These are phyloP conservation scores for Callipepla californica DNA, from an alignment of 2,113 vertebrate genomes.

Conservation along the genomic window DNA sequence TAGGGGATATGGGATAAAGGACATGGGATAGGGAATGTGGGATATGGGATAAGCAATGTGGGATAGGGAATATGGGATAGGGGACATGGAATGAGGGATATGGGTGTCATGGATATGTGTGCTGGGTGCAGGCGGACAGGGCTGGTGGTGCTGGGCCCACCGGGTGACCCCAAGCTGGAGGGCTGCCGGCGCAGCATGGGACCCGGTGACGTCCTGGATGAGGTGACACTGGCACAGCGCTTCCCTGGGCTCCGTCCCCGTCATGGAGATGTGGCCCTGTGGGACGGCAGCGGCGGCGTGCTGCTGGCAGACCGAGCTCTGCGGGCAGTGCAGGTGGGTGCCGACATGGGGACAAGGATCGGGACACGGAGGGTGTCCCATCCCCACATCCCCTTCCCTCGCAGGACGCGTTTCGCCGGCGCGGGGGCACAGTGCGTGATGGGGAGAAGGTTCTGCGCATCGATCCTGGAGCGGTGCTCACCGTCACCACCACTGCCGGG, in stretches of 20 bases:
- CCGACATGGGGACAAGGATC: neutral
- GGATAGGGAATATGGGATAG: too few species aligned
- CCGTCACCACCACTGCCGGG: constrained; percentile 77
- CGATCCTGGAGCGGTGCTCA: constrained; percentile 80
- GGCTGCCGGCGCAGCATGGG: constrained; percentile 60
- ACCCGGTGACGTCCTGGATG: neutral
- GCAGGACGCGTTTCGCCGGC: constrained; percentile 79
- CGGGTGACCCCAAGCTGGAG: constrained; percentile 72
- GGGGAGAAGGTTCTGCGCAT: constrained; percentile 86
- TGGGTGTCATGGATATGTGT: neutral
- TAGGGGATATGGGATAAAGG: too few species aligned
- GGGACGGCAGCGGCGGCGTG: constrained; percentile 85
- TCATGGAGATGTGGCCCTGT: constrained; percentile 77
- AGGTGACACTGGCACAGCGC: constrained; percentile 67
- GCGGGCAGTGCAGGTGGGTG: constrained; percentile 83
- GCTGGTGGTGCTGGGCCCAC: constrained; percentile 83
- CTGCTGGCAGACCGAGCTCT: constrained; percentile 89
- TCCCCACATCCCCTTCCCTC: accelerated
- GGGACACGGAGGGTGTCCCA: neutral
- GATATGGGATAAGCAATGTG: too few species aligned
- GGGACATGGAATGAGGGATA: too few species aligned
- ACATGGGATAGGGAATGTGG: too few species aligned
- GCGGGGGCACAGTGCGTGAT: constrained; percentile 83
- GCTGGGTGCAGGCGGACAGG: constrained; percentile 76
- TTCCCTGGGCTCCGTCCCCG: constrained; percentile 82